Base-by-base conservation (phyloP, 2,113 vertebrate genomes). In the Phrynosoma blainvillii region DNA sequence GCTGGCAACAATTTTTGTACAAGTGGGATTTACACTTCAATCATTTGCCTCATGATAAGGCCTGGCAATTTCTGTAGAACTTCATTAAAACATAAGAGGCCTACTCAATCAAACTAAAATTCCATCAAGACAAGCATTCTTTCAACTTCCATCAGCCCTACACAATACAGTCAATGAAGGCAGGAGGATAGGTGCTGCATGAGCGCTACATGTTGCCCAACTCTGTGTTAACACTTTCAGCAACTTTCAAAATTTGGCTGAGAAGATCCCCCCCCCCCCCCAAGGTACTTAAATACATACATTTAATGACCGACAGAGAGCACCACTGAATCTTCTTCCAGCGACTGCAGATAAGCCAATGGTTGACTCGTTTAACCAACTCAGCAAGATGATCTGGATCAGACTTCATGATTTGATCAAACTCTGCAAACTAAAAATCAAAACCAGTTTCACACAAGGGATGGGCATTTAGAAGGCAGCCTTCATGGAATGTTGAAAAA, bases 281-380 rank as follows among this genome's bases (percentile, higher is more conserved):
- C 23, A 23, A 27, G 3, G 36, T 30, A 5, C 6, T 66, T 70
- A 84, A 89, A 87, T 89, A 97, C 99, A 23, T 97, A 99, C 99
- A 18, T 96, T 99, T 99, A 95, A 99, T 99, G 94, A 99, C 98
- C 0, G 98, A 99, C 88, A 99, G 97, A 0, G 97, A 94, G 82
- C 99, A 98, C 98, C 98, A 99, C 8, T 99, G 99, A 59, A 98
- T 97, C 95, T 99, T 99, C 96, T 99, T 99, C 99, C 99, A 99
- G 78, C 98, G 98, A 95, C 98, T 99, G 97, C 98, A 98, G 94
- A 99, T 97, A 12, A 99, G 98, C 99, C 99, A 99, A 90, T 96
- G 97, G 96, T 99, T 99, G 93, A 99, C 99, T 89, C 97, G 97
- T 91, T 98, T 98, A 88, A 99, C 97, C 92, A 99, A 95, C 93